Evolutionary conservation across 2,113 vertebrate genomes (phyloP).

Genomic region (Leucoraja erinaceus): DNA sequence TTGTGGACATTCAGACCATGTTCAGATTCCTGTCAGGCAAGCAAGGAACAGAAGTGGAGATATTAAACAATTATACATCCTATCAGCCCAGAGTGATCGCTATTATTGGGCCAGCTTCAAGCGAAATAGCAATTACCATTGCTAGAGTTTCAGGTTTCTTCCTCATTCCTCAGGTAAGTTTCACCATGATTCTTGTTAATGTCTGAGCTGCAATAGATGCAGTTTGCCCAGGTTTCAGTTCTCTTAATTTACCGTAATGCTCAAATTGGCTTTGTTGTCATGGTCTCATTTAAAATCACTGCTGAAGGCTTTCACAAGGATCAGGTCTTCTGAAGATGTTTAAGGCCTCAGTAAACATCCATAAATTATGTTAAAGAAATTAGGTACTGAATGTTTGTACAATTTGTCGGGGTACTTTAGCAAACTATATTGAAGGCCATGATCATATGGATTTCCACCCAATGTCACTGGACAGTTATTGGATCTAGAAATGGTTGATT

Average conservation of each 20-base stretch:
- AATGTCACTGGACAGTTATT: neutral
- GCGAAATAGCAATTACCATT: neutral
- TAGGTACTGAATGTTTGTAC: neutral
- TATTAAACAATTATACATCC: neutral
- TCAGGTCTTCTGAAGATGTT: neutral
- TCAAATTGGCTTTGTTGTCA: no score
- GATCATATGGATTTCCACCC: neutral
- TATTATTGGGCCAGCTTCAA: conserved; percentile 23
- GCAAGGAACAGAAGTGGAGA: neutral
- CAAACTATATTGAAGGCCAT: neutral
- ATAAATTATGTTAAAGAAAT: neutral
- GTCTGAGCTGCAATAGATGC: neutral
- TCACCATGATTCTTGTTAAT: neutral
- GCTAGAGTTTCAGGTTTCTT: neutral
- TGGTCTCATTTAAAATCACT: neutral
- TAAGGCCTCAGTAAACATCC: neutral
- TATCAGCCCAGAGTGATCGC: conserved; percentile 29
- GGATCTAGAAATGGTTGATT: neutral
- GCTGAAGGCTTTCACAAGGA: neutral
- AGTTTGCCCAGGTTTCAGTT: neutral
- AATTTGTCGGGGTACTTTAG: neutral
- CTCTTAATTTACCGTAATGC: neutral
- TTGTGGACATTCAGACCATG: neutral
- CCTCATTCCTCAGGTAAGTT: conserved; percentile 23
- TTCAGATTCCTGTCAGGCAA: conserved; percentile 6